Base-by-base conservation (phyloP, 30 jellyfish, hydroid and myxozoan genomes). In the Catostylus mosaicus region DNA sequence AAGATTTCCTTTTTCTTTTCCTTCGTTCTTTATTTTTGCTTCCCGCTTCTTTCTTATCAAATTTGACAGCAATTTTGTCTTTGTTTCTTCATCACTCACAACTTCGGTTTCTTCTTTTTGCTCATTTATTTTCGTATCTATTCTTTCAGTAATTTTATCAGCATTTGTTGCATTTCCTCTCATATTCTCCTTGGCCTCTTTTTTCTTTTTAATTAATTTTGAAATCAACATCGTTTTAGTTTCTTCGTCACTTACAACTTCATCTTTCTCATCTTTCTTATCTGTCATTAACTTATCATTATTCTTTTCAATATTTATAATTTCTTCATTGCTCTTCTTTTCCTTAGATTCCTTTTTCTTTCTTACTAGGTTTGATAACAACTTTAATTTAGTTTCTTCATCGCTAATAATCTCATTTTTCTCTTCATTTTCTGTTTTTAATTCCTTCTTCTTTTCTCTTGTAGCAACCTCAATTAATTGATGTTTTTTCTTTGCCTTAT, bases 171-270 rank as follows among this genome's bases (percentile, higher is more conserved):
- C 46, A 35, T 59, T 51, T 10, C 1, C 36, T 35, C 9, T 12
- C 37, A 46, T 22, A 10, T 3, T 50, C 24, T 50, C 63, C 5
- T 59, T 23, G 7, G 88, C 78, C 35, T 69, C 83, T 48, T 57
- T 67, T 32, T 72, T 82, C 86, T 69, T 82, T 63, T 80, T 70
- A 1, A 82, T 70, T 32, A 73, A 46, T 1, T 73, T 76, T 24
- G 88, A 73, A 5, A 84, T 22, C 19, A 73, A 45, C 20, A 32
- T 73, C 12, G 61, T 47, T 68, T 84, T 84, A 1, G 56, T 63
- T 63, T 84, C 88, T 37, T 48, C 95, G 24, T 84, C 88, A 73
- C 88, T 84, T 1, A 76, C 45, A 0, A 16, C 73, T 14, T 48
- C 71, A 1, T 23, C 24, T 27, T 59, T 26, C 36, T 59, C 24